A percentile compares a stretch with the other conserved stretches of the same genome.
These are phyloP conservation scores for Elysia crispata DNA, from an alignment of 2,888 invertebrate species.

Conservation along the genomic window DNA sequence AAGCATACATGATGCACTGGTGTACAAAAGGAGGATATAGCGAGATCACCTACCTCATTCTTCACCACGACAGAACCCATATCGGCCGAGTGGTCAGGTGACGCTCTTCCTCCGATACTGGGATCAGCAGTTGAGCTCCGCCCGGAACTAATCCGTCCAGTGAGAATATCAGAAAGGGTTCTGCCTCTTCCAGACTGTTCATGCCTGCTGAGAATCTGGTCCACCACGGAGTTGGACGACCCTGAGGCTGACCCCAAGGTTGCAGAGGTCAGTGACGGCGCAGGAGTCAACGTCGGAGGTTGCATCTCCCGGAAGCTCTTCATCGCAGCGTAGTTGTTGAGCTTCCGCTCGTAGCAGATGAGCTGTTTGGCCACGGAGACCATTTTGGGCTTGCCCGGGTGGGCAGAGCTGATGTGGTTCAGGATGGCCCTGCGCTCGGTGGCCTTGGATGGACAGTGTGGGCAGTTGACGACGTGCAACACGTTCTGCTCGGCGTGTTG, in stretches of 20 bases:
- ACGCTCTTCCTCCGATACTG: slow-evolving; percentile 32
- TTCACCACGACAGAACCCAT: slow-evolving; percentile 23
- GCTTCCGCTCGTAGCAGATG: slow-evolving; percentile 66
- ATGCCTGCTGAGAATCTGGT: slow-evolving; percentile 25
- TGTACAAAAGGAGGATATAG: too few relatives aligned
- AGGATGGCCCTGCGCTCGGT: slow-evolving; percentile 59
- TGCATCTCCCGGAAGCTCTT: slow-evolving; percentile 41
- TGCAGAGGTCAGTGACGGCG: slow-evolving; percentile 9
- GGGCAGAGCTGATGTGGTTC: slow-evolving; percentile 61
- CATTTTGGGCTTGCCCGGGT: slow-evolving; percentile 67
- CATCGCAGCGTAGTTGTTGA: slow-evolving; percentile 50
- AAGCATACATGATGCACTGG: too few relatives aligned
- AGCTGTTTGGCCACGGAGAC: slow-evolving; percentile 68
- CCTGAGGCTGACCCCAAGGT: background rate
- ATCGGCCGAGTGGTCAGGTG: slow-evolving; percentile 31
- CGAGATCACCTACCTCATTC: too few relatives aligned
- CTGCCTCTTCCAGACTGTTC: background rate
- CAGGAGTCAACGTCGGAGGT: slow-evolving; percentile 41
- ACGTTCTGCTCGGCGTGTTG: slow-evolving; percentile 64
- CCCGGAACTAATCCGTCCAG: background rate
- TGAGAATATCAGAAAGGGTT: slow-evolving; percentile 19
- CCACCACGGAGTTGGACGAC: slow-evolving; percentile 26
- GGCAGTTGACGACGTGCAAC: slow-evolving; percentile 68
- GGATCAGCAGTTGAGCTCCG: background rate
- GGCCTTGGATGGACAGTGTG: slow-evolving; percentile 66